These are phyloP conservation scores for Otolemur garnettii DNA, from an alignment of 2,113 vertebrate species.

Conservation along the genomic window DNA sequence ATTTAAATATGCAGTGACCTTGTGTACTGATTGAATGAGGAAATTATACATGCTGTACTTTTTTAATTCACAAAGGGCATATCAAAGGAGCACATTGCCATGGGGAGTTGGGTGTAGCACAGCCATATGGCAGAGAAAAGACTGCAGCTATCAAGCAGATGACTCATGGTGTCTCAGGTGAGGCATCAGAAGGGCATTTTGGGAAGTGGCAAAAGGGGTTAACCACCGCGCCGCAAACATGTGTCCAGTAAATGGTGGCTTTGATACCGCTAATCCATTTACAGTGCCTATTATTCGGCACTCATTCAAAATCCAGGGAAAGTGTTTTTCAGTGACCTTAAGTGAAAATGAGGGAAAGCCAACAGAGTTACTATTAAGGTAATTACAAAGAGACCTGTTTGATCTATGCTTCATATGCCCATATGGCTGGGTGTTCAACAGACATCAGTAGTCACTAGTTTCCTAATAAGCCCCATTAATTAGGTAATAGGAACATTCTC, in stretches of 20 bases:
- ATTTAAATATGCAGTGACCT: slow-evolving; percentile 85
- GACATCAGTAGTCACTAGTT: neutral
- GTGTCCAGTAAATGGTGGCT: slow-evolving; percentile 20
- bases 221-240: neutral
- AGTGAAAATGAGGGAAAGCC: slow-evolving; percentile 50
- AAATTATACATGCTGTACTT: slow-evolving; percentile 86
- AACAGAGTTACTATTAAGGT: slow-evolving; percentile 27
- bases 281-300: neutral
- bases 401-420: neutral
- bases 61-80: slow-evolving; percentile 82
- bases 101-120: neutral
- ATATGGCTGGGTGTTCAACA: neutral
- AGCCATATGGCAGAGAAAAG: slow-evolving; percentile 63
- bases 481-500: slow-evolving; percentile 56
- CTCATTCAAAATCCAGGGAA: slow-evolving; percentile 20
- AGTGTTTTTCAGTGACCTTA: neutral
- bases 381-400: slow-evolving; percentile 48
- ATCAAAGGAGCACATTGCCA: slow-evolving; percentile 58
- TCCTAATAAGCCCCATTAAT: slow-evolving; percentile 35
- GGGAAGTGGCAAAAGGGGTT: neutral
- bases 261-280: slow-evolving; percentile 18
- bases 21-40: slow-evolving; percentile 87
- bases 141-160: slow-evolving; percentile 24
- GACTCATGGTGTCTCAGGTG: slow-evolving; percentile 41
- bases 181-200: neutral